These are phyloP conservation scores for Folsomia candida DNA, from an alignment of 2,888 invertebrate species.

Conservation along the genomic window DNA sequence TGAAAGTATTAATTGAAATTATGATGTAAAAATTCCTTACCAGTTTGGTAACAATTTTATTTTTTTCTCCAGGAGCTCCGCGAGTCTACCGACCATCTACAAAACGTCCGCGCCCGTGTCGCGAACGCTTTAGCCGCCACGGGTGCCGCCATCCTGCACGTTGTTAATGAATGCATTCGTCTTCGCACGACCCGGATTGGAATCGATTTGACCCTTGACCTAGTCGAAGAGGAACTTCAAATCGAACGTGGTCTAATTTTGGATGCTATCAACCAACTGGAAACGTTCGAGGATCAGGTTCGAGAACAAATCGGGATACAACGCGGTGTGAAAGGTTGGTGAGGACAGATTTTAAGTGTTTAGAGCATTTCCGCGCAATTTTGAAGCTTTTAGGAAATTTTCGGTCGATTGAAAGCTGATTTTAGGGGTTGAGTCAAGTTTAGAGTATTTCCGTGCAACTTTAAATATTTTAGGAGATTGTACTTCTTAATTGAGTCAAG, in stretches of 20 bases:
- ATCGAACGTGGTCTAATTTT: conserved; percentile 55
- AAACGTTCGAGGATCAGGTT: conserved; percentile 58
- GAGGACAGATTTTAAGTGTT: too few species aligned
- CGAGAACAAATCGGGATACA: conserved; percentile 70
- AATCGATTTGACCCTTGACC: conserved; percentile 72
- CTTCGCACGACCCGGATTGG: conserved; percentile 67
- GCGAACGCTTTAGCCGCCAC: conserved; percentile 48
- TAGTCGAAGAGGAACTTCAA: conserved; percentile 72
- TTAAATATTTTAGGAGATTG: too few species aligned
- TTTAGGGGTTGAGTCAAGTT: too few species aligned
- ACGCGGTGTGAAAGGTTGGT: conserved; percentile 76
- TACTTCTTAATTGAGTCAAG: too few species aligned
- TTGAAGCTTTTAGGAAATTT: too few species aligned
- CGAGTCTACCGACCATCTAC: conserved; percentile 45
- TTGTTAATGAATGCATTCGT: conserved; percentile 72
- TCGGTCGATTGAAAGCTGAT: too few species aligned
- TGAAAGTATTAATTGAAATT: too few species aligned
- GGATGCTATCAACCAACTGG: conserved; percentile 42
- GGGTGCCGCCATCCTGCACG: conserved; percentile 53
- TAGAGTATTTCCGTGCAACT: too few species aligned
- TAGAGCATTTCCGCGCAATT: too few species aligned
- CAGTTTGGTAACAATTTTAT: too few species aligned
- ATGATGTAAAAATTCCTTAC: too few species aligned
- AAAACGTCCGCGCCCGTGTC: conserved; percentile 44
- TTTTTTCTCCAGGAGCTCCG: conserved; percentile 42